Conservation (phyloP, 2,888 invertebrate genomes). For the Argyra leucocephala region DNA sequence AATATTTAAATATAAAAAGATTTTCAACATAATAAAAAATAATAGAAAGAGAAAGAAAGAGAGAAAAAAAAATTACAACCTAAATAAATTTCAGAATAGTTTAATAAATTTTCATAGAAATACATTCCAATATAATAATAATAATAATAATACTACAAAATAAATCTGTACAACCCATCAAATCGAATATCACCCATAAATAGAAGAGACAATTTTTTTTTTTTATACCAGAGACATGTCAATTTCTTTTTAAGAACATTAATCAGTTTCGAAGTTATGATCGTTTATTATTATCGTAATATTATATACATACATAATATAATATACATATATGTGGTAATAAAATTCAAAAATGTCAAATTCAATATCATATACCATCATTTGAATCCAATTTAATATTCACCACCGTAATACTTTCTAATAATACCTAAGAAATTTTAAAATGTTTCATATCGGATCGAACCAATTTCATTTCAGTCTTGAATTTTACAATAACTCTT, state of each 20-base stretch:
- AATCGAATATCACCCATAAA: conserved; percentile 3
- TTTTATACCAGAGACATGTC: not conserved
- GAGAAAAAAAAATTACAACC: not conserved
- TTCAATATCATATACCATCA: no score
- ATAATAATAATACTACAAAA: not conserved
- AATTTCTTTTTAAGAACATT: not conserved
- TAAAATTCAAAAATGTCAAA: no score
- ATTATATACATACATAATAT: not conserved
- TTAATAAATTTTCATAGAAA: not conserved
- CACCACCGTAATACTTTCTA: no score
- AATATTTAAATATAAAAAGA: not conserved
- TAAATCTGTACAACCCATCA: not conserved
- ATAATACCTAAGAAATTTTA: not conserved
- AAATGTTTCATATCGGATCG: not conserved
- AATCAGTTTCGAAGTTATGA: not conserved
- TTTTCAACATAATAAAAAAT: not conserved
- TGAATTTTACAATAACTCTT: not conserved
- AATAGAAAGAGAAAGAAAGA: not conserved
- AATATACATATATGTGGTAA: not conserved
- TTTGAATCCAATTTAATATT: no score
- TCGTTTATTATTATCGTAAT: not conserved
- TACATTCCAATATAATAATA: not conserved
- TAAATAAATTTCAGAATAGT: not conserved
- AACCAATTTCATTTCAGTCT: not conserved
- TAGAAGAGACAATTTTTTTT: not conserved